A percentile compares a stretch with the other conserved stretches of the same genome.
These are phyloP conservation scores for Hippopotamyrus pictus DNA, from an alignment of 2,797 vertebrate species.

Conservation along the genomic window DNA sequence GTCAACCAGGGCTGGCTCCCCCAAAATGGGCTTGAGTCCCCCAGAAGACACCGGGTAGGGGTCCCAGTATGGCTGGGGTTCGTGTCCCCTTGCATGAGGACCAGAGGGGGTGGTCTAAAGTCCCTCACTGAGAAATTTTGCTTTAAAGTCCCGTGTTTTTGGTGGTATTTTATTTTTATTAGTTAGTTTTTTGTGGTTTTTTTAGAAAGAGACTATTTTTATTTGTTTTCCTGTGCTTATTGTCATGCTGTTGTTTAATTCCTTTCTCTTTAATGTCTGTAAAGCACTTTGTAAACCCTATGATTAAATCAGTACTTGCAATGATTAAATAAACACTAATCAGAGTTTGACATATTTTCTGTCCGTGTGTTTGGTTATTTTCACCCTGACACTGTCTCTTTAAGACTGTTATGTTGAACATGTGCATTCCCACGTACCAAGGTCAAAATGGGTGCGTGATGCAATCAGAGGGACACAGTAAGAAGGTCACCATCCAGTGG, in stretches of 20 bases:
- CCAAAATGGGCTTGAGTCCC: background rate
- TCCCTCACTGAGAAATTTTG: background rate
- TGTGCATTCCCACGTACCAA: constrained; percentile 24
- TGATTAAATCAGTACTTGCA: background rate
- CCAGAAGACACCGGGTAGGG: background rate
- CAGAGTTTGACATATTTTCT: background rate
- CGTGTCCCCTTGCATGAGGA: background rate
- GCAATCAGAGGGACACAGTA: background rate
- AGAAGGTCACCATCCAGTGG: constrained; percentile 25
- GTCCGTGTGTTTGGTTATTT: constrained; percentile 8
- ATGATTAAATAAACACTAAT: background rate
- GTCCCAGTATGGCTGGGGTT: background rate
- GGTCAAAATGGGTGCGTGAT: constrained; percentile 30
- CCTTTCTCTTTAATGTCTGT: background rate
- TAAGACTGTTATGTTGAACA: constrained; percentile 13
- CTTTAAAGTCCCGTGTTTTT: background rate
- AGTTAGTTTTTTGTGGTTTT: background rate
- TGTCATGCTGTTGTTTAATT: background rate
- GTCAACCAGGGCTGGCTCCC: background rate
- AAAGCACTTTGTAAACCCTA: background rate
- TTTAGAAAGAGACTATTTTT: background rate
- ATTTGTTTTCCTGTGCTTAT: background rate
- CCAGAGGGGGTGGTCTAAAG: background rate
- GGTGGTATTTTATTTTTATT: background rate
- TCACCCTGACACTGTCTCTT: background rate